Base-by-base conservation (phyloP, 1,140 invertebrate species). In the Penaeus indicus region DNA sequence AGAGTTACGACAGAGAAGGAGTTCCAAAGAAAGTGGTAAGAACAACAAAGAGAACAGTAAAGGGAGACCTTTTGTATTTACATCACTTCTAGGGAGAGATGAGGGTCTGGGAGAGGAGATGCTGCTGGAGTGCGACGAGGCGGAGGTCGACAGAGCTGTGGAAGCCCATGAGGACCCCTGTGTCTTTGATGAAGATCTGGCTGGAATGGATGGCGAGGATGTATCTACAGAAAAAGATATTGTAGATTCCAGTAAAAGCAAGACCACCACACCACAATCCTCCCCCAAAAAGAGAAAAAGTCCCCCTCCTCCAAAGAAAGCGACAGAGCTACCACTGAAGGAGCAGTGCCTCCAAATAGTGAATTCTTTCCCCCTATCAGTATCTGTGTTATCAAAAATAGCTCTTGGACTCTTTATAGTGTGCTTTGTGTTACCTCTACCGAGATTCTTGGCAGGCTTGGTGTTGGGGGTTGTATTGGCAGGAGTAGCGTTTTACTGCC, bases 391-490 rank as follows among this genome's bases (percentile, higher is more conserved):
- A n/a, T 78, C 75, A n/a, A 89, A 86, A 85, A 38, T 90, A 11
- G 42, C 42, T 10, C 25, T 62, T 21, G 84, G n/a, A 19, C 42
- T 90, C 16, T 88, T 90, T 75, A 38, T 85, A 11, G 63, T 88
- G 11, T 80, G 75, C 25, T 88, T 90, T 83, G 32, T 90, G 1
- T 67, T 90, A 80, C 90, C 90, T 21, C 60, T 90, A 8, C 90
- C 90, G 54, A 72, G 75, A 21, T 90, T 90, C 67, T 62, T 88
- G 63, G 54, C 86, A 75, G 90, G 90, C 8, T 22, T 90, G 54
- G 10, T 88, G 18, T 83, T 86, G 38, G 90, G 90, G 7, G 60
- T 88, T 1, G 42, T 84, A 38, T 21, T 90, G 25, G 85, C 90
- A 0, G 83, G 84, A 61, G 7, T 86, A 21, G 27, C 69, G 0